A percentile compares a stretch with the other conserved stretches of the same genome.
Evolutionary conservation across 2,888 invertebrate genomes (phyloP).

Genomic region (Actias luna): DNA sequence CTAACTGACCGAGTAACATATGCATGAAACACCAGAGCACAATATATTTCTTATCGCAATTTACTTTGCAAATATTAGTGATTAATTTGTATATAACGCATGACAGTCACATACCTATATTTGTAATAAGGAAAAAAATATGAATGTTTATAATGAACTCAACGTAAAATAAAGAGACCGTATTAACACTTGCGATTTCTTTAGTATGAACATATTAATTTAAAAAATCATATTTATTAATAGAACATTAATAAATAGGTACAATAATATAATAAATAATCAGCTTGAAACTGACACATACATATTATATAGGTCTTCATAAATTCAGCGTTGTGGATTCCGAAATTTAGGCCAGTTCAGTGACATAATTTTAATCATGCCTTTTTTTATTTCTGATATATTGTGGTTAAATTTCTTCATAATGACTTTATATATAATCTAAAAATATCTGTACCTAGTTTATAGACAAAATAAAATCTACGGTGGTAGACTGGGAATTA

Average conservation of each 20-base stretch:
- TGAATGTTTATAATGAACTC: not conserved
- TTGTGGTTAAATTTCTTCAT: not conserved
- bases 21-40: slow-evolving; percentile 18
- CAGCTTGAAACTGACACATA: too few relatives aligned
- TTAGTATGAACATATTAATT: not conserved
- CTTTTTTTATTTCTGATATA: too few relatives aligned
- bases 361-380: too few relatives aligned
- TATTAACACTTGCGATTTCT: not conserved
- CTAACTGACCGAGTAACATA: not conserved
- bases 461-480: not conserved
- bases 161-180: not conserved
- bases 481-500: too few relatives aligned
- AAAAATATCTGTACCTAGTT: not conserved
- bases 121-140: not conserved
- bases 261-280: not conserved
- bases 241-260: not conserved
- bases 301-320: too few relatives aligned
- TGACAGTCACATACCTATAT: slow-evolving; percentile 13
- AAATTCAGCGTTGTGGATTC: too few relatives aligned
- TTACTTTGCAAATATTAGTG: slow-evolving; percentile 26
- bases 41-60: slow-evolving; percentile 32
- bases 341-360: not conserved
- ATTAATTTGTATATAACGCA: slow-evolving; percentile 25
- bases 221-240: too few relatives aligned
- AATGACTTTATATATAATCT: not conserved